Percentiles rank a stretch among this genome's conserved stretches.
Conservation (phyloP, 2,888 invertebrate genomes). For the Agrochola lota region DNA sequence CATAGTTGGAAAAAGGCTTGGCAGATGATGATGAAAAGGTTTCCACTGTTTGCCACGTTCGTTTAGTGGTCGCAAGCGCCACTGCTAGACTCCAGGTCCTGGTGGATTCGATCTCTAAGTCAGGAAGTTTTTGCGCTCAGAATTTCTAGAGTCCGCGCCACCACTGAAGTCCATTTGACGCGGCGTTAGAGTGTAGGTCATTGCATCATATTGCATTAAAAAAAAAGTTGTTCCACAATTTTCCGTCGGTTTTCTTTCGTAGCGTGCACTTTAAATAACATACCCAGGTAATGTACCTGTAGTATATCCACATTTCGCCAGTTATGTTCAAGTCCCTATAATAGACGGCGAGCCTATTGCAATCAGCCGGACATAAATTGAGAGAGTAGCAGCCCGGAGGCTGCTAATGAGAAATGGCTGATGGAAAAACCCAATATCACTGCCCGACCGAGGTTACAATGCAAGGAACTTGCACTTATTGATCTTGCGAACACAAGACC, state of each 20-base stretch:
- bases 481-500: too few species aligned
- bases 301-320: not conserved
- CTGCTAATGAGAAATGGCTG: not conserved
- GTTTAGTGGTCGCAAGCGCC: not conserved
- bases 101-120: not conserved
- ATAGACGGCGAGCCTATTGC: not conserved
- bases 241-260: too few species aligned
- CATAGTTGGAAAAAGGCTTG: too few species aligned
- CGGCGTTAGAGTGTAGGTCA: too few species aligned
- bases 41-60: not conserved
- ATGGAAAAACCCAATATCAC: not conserved
- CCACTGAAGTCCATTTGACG: too few species aligned
- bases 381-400: not conserved
- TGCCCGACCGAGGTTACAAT: not conserved
- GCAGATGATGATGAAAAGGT: too few species aligned
- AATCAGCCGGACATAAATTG: not conserved
- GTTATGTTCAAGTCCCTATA: not conserved
- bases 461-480: not conserved
- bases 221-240: too few species aligned
- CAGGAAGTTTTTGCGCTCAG: not conserved
- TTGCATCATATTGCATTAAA: too few species aligned
- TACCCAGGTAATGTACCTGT: too few species aligned
- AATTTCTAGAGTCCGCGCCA: not conserved
- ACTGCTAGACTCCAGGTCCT: not conserved
- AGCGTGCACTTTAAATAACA: too few species aligned